A percentile compares a stretch with the other conserved stretches of the same genome.
Evolutionary conservation across 2,797 vertebrate species (phyloP).

Genomic region (Toxotes lorentzi): DNA sequence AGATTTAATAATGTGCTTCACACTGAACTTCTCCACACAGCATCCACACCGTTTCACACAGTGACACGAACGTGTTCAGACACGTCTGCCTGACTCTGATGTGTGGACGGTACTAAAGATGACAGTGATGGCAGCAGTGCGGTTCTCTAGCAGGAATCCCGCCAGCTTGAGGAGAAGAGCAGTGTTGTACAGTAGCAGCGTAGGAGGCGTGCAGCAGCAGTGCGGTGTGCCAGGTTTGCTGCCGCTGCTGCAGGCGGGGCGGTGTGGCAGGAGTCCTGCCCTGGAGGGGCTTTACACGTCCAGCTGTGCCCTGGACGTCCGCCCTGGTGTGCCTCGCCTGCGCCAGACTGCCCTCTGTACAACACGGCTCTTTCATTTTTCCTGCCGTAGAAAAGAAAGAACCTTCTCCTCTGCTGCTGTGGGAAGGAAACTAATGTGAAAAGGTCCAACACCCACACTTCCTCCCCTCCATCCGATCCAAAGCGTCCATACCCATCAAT

Average conservation of each 20-base stretch:
- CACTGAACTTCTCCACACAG: not conserved
- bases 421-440: conserved; percentile 64
- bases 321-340: conserved; percentile 10
- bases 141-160: conserved; percentile 2
- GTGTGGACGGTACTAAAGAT: conserved; percentile 5
- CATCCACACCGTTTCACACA: not conserved
- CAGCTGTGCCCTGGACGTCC: conserved; percentile 58
- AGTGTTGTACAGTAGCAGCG: conserved; percentile 43
- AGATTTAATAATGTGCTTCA: not conserved
- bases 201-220: conserved; percentile 27
- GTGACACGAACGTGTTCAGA: not conserved
- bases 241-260: conserved; percentile 28
- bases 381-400: conserved; percentile 17
- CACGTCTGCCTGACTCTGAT: not conserved
- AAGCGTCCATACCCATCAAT: conserved; percentile 42
- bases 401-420: conserved; percentile 40
- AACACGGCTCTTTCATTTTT: conserved; percentile 66
- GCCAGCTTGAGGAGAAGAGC: conserved; percentile 23
- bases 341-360: conserved; percentile 43
- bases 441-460: conserved; percentile 66
- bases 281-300: conserved; percentile 28
- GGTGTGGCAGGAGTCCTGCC: conserved; percentile 37
- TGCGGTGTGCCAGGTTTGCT: conserved; percentile 33
- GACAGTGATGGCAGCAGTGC: conserved; percentile 11
- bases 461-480: conserved; percentile 44